Evolutionary conservation across 1,140 invertebrate genomes (phyloP).

Genomic region (Chironomus striatipennis): DNA sequence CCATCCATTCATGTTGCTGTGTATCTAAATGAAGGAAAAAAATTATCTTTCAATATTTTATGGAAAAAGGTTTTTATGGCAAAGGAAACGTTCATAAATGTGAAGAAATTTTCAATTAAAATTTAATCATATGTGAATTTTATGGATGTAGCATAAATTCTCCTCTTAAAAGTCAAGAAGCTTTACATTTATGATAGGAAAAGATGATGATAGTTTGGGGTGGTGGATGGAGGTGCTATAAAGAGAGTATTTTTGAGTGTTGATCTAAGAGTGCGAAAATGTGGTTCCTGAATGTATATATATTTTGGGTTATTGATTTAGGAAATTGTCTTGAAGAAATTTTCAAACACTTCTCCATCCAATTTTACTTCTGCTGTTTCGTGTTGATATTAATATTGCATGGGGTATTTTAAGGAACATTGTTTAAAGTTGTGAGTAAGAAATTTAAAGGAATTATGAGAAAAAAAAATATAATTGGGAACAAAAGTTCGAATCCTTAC

Average conservation of each 20-base stretch:
- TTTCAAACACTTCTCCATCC: not conserved
- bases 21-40: too few species aligned
- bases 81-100: not conserved
- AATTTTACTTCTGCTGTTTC: too few species aligned
- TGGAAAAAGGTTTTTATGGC: not conserved
- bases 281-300: slow-evolving; percentile 8
- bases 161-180: not conserved
- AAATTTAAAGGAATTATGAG: too few species aligned
- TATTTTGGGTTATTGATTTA: slow-evolving; percentile 18
- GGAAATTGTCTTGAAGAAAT: slow-evolving; percentile 22
- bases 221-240: not conserved
- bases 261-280: slow-evolving; percentile 21
- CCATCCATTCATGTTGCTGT: not conserved
- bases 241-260: slow-evolving; percentile 10
- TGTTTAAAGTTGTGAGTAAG: too few species aligned
- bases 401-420: too few species aligned
- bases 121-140: slow-evolving; percentile 2
- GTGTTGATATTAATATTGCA: too few species aligned
- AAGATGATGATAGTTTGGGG: too few species aligned
- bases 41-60: slow-evolving; percentile 23
- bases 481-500: too few species aligned
- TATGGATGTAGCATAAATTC: not conserved
- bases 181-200: too few species aligned
- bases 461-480: too few species aligned
- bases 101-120: slow-evolving; percentile 12